Percentiles rank a stretch among this genome's conserved stretches.
phyloP scores from a whole-genome alignment of 2,113 vertebrate species.

The Grus americana region DNA sequence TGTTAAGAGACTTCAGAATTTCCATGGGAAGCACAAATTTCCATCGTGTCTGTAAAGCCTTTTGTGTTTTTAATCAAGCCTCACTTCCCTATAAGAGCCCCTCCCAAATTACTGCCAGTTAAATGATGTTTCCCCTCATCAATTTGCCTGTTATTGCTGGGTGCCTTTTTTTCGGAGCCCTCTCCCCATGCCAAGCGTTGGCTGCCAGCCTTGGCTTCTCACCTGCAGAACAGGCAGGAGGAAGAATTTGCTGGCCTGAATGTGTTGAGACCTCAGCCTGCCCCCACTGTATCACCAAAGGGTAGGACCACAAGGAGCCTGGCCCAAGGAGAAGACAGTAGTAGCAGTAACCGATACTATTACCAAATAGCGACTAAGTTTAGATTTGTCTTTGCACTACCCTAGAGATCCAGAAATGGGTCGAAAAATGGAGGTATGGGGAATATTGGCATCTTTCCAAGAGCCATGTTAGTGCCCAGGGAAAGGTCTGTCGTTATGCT shows the following conservation, averaged over 20 bases:
- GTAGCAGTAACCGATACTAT: background rate
- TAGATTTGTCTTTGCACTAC: background rate
- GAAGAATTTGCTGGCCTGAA: background rate
- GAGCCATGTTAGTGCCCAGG: background rate
- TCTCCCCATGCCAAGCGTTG: background rate
- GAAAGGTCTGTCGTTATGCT: background rate
- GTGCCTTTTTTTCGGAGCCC: background rate
- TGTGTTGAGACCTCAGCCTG: background rate
- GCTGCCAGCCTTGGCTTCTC: conserved; percentile 18
- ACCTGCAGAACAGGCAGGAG: conserved; percentile 10
- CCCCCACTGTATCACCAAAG: fast-evolving
- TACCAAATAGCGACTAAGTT: background rate
- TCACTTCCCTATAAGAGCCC: background rate
- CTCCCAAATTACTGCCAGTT: conserved; percentile 16
- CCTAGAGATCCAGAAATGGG: background rate
- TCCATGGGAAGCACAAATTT: conserved; percentile 34
- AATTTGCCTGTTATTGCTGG: conserved; percentile 9
- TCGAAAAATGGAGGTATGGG: background rate
- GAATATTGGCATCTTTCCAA: background rate
- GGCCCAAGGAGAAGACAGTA: background rate
- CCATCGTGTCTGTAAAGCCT: background rate
- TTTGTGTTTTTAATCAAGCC: conserved; percentile 43
- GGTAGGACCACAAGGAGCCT: background rate
- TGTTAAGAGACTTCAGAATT: conserved; percentile 11
- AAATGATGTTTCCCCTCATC: conserved; percentile 35